Conservation (phyloP, 2,888 invertebrate genomes). For the Mesoligia furuncula region DNA sequence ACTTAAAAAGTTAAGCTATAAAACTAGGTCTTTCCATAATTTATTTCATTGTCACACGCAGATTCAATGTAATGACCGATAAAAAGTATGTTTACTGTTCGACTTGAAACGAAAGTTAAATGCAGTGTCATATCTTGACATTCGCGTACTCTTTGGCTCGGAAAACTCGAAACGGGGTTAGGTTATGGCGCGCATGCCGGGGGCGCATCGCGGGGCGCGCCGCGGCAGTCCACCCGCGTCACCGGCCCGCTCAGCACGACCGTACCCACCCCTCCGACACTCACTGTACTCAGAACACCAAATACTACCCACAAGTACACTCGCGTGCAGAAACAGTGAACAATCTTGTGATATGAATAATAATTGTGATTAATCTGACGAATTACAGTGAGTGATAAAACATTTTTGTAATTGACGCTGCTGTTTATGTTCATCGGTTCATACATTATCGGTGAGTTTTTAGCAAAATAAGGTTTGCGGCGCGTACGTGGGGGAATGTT, state of each 20-base stretch:
- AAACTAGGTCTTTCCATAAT: not conserved
- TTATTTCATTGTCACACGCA: not conserved
- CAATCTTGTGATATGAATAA: slow-evolving; percentile 49
- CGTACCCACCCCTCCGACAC: slow-evolving; percentile 41
- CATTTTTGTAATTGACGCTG: slow-evolving; percentile 35
- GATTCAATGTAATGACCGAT: not conserved
- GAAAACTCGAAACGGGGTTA: slow-evolving; percentile 73
- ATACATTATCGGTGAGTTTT: slow-evolving; percentile 66
- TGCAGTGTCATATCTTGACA: slow-evolving; percentile 64
- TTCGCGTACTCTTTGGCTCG: slow-evolving; percentile 71
- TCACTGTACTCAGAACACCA: slow-evolving; percentile 59
- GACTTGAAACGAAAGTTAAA: slow-evolving; percentile 39
- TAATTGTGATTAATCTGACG: slow-evolving; percentile 47
- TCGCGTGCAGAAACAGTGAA: slow-evolving; percentile 59
- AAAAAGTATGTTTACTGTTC: slow-evolving; percentile 17
- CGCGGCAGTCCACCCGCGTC: slow-evolving; percentile 80
- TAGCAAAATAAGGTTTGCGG: slow-evolving; percentile 58
- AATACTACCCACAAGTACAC: slow-evolving; percentile 61
- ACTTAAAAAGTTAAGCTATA: not conserved
- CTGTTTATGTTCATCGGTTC: slow-evolving; percentile 40
- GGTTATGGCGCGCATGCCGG: slow-evolving; percentile 77
- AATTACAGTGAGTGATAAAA: slow-evolving; percentile 56
- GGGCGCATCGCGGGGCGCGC: slow-evolving; percentile 72
- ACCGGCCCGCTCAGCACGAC: slow-evolving; percentile 72
- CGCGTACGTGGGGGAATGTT: slow-evolving; percentile 53